phyloP scores from a whole-genome alignment of 2,888 invertebrate species.

The Himalopsyche anomala region DNA sequence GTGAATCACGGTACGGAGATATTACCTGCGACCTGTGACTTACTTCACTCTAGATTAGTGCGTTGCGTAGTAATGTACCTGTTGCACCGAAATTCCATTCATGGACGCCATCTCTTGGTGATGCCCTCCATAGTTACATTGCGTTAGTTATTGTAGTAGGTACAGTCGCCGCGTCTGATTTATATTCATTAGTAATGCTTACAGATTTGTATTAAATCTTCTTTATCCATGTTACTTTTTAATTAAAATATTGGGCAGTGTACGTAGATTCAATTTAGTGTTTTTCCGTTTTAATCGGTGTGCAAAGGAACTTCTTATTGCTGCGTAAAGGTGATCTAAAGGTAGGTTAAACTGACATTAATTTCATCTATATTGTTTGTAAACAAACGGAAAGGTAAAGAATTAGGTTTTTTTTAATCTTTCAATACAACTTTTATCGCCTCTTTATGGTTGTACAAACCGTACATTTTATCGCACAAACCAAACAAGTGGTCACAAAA shows the following conservation, averaged over 20 bases:
- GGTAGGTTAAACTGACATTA: neutral
- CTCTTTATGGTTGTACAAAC: too few relatives aligned
- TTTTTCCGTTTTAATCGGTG: neutral
- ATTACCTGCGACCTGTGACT: constrained; percentile 12
- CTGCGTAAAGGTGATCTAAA: neutral
- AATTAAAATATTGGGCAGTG: neutral
- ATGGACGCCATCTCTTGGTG: constrained; percentile 21
- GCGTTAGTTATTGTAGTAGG: neutral
- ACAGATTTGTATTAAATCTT: neutral
- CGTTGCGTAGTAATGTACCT: constrained; percentile 1
- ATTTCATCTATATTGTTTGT: neutral
- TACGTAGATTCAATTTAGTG: neutral
- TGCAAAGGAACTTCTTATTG: neutral
- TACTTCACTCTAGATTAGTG: neutral
- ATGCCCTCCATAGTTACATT: neutral
- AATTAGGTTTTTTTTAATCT: too few relatives aligned
- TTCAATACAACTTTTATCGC: too few relatives aligned
- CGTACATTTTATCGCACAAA: too few relatives aligned
- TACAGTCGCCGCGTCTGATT: neutral
- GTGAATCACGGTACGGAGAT: neutral
- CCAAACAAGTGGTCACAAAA: too few relatives aligned
- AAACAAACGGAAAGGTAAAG: neutral
- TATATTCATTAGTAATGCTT: neutral
- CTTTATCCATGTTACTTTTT: neutral
- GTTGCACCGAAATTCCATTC: constrained; percentile 6